Evolutionary conservation across 2,888 invertebrate species (phyloP), one percentile per base, ranked within the genome.

Genomic region (Pachycephus smyrnensis): DNA sequence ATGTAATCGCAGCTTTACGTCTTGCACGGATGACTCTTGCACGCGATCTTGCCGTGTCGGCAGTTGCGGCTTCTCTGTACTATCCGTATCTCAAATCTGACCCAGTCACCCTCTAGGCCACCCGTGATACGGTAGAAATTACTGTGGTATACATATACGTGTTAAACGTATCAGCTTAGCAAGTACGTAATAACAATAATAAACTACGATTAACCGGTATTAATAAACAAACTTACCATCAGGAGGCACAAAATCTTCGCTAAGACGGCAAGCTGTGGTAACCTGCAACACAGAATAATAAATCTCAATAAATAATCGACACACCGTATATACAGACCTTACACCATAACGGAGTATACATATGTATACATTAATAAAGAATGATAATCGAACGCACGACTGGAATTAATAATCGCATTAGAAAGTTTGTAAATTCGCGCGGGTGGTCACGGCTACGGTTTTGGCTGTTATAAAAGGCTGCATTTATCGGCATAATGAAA

Each of bases 211-310:
- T 1, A 12, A 69, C 12, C 23, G 23, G 32, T 30, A 69, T 30
- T 4, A 32, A 77, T 68, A 36, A 69, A 31, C 81, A 76, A 80
- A 94, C 95, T 95, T 91, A 96, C 96, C 96, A 96, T 96, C 95
- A 96, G 95, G 95, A 96, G 95, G 95, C 95, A 96, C 95, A 96
- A 95, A 95, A 96, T 95, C 95, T 96, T 96, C 94, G 95, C 96
- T 95, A 95, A 95, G 95, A 96, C 95, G 95, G 96, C 95, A 95
- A 96, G 95, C 95, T 96, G 95, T 96, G 95, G 95, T 96, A 96
- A 95, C 96, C 96, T 96, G 94, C n/a, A 95, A 95, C 90, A 89
- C 87, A 87, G 79, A 86, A 85, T 82, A 80, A 81, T 73, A 82
- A 30, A 40, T 69, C 11, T 69, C 69, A 30, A 69, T 69, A 30